Conservation (phyloP, 2,888 invertebrate genomes). For the Sesia bembeciformis region DNA sequence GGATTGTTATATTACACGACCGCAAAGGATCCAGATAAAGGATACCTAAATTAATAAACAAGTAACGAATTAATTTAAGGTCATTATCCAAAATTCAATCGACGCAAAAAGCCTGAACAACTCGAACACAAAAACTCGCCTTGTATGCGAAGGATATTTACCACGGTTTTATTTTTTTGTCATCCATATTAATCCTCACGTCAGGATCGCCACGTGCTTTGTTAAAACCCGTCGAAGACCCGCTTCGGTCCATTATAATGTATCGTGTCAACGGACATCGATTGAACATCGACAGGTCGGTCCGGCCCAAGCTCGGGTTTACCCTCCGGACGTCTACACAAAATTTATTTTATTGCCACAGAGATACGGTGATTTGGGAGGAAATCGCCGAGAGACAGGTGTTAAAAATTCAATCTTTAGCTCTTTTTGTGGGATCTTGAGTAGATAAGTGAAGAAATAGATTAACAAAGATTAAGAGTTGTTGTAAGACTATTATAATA, state of each 20-base stretch:
- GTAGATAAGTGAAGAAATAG: conserved; percentile 60
- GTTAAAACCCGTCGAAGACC: conserved; percentile 65
- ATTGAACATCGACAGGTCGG: conserved; percentile 67
- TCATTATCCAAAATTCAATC: conserved; percentile 40
- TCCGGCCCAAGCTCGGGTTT: conserved; percentile 40
- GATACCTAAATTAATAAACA: conserved; percentile 21
- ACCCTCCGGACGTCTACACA: conserved; percentile 69
- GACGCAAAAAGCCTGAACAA: conserved; percentile 33
- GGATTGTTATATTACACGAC: neutral
- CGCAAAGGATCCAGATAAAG: conserved; percentile 9
- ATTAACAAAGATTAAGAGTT: conserved; percentile 46
- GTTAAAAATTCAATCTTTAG: conserved; percentile 69
- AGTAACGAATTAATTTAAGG: conserved; percentile 46
- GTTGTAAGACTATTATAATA: conserved; percentile 57
- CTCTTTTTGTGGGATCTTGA: conserved; percentile 47
- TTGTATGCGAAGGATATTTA: conserved; percentile 54
- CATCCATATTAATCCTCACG: conserved; percentile 69
- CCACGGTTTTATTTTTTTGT: conserved; percentile 44
- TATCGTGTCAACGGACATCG: conserved; percentile 72
- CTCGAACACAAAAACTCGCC: conserved; percentile 46
- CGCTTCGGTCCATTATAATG: conserved; percentile 67
- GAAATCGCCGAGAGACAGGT: conserved; percentile 70
- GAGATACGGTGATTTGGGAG: conserved; percentile 70
- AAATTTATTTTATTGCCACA: conserved; percentile 72
- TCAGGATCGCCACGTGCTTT: conserved; percentile 71